phyloP scores from a whole-genome alignment of 2,797 vertebrate genomes.

The Silurus lanzhouensis region DNA sequence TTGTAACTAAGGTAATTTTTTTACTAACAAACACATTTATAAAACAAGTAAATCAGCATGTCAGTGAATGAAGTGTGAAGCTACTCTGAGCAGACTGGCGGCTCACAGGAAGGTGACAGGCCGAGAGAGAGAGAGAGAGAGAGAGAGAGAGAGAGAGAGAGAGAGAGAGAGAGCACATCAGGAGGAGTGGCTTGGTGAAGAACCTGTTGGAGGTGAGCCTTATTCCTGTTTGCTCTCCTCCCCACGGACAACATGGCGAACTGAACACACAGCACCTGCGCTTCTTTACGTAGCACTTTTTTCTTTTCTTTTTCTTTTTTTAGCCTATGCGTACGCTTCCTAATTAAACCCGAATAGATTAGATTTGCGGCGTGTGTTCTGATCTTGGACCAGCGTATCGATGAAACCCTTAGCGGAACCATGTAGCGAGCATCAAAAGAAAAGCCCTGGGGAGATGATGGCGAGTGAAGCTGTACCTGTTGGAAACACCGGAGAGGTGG shows the following conservation, averaged over 20 bases:
- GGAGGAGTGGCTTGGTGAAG: neutral
- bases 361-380: neutral
- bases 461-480: conserved; percentile 57
- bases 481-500: conserved; percentile 62
- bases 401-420: conserved; percentile 61
- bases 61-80: too few species aligned
- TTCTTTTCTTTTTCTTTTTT: too few species aligned
- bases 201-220: conserved; percentile 53
- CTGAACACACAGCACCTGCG: conserved; percentile 43
- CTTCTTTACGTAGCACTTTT: neutral
- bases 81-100: too few species aligned
- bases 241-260: conserved; percentile 48
- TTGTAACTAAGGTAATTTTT: neutral
- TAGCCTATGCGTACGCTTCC: neutral
- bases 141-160: neutral
- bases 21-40: neutral
- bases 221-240: conserved; percentile 20
- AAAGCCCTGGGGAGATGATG: conserved; percentile 72
- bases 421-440: conserved; percentile 57
- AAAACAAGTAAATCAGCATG: neutral
- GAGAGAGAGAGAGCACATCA: neutral
- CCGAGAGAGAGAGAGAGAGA: neutral
- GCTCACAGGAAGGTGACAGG: neutral
- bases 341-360: neutral
- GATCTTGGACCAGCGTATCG: neutral